Evolutionary conservation across 2,797 vertebrate species (phyloP).

Genomic region (Avahi laniger): DNA sequence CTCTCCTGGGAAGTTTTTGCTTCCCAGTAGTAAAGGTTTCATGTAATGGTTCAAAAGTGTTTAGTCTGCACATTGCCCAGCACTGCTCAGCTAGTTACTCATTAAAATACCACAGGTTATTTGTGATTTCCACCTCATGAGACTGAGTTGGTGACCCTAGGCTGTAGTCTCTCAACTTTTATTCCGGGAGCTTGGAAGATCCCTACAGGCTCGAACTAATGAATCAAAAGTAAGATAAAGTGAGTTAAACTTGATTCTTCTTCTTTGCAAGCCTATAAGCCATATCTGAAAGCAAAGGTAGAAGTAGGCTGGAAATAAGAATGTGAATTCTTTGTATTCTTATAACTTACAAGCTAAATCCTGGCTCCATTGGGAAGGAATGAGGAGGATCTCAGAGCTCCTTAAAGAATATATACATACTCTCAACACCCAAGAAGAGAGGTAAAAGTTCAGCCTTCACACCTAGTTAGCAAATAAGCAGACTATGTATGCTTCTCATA

Average conservation of each 20-base stretch:
- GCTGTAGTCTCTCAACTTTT: not conserved
- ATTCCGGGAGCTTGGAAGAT: not conserved
- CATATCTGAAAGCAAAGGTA: constrained; percentile 22
- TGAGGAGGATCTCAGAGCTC: not conserved
- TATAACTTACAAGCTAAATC: constrained; percentile 7
- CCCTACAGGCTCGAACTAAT: constrained; percentile 12
- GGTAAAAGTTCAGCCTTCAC: not conserved
- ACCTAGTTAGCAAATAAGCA: constrained; percentile 13
- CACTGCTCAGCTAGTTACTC: not conserved
- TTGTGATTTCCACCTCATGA: constrained; percentile 9
- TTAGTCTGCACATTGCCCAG: not conserved
- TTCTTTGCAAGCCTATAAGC: not conserved
- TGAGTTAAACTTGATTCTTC: not conserved
- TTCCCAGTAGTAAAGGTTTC: not conserved
- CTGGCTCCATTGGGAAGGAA: not conserved
- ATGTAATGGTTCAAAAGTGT: not conserved
- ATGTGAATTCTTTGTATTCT: not conserved
- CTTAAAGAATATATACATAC: not conserved
- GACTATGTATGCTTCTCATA: not conserved
- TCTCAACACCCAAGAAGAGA: not conserved
- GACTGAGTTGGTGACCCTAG: not conserved
- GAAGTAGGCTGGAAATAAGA: not conserved
- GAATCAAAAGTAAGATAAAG: not conserved
- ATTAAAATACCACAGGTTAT: not conserved
- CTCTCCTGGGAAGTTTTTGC: not conserved